Conservation (phyloP, 2,113 vertebrate species). For the Tragelaphus imberbis region DNA sequence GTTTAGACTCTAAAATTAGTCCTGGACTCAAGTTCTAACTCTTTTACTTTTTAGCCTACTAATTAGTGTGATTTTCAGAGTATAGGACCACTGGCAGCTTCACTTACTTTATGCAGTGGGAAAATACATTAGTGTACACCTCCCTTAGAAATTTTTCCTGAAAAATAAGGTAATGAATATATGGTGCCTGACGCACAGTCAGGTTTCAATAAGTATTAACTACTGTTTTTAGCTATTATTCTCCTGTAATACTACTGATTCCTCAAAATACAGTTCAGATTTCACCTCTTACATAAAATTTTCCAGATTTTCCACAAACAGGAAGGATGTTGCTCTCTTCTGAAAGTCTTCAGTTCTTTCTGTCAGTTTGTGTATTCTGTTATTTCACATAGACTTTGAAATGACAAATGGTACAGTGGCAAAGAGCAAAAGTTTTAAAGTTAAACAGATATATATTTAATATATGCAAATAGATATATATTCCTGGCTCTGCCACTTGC, state of each 20-base stretch:
- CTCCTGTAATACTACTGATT: background rate
- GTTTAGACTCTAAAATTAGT: background rate
- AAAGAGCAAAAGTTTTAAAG: background rate
- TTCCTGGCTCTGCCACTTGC: background rate
- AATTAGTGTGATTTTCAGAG: background rate
- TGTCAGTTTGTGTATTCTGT: background rate
- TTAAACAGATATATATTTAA: background rate
- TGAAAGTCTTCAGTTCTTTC: background rate
- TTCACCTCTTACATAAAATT: background rate
- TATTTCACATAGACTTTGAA: background rate
- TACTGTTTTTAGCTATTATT: background rate
- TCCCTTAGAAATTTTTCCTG: background rate
- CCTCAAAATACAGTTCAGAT: background rate
- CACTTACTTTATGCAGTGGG: background rate
- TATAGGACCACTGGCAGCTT: background rate
- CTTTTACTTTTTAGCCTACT: background rate
- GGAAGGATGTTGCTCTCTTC: background rate
- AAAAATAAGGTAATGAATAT: background rate
- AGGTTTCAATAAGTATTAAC: background rate
- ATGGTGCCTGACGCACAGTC: background rate
- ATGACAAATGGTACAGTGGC: background rate
- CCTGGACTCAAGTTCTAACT: background rate
- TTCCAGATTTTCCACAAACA: background rate
- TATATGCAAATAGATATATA: background rate
- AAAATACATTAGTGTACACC: background rate